Evolutionary conservation across 2,797 vertebrate species (phyloP), one percentile per base, ranked within the genome.

Genomic region (Aythya fuligula): DNA sequence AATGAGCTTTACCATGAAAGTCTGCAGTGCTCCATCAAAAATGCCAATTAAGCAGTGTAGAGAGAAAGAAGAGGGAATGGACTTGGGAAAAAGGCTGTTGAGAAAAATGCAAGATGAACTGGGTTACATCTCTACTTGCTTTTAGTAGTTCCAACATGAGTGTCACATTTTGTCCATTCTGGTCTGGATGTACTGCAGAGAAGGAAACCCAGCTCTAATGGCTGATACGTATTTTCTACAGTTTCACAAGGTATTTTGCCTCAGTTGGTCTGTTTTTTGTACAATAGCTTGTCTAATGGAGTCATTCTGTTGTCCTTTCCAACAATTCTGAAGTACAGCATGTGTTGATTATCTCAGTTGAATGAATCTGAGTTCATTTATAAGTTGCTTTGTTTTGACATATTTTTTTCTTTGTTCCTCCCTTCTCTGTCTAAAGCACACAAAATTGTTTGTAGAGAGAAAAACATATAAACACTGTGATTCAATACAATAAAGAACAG

Each of bases 261-360:
- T 78, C 88, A 73, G 5, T 78, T 87, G 39, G 27, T 95, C 71
- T 94, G 72, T 0, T 73, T 93, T 93, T 91, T 58, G 85, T 77
- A 70, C 38, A 91, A 34, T 41, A 85, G 38, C 22, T 24, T 69
- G 21, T 61, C 67, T 93, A 94, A 95, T 88, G 57, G 69, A 93
- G 82, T 81, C 17, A 5, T 76, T 92, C 71, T 89, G 80, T 90
- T 81, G 85, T 77, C 78, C 84, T 75, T 94, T 83, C 64, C 74
- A 93, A 82, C 27, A 87, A 57, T 94, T 96, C 72, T 92, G 87
- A 96, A 94, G 72, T 91, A 86, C 83, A 94, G 81, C 93, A 91
- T 94, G 86, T 96, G 85, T 94, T 95, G 87, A 95, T 97, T 96
- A 92, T 93, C 91, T 87, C 70, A 78, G 78, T 11, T 95, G 89